phyloP scores from a whole-genome alignment of 37 sponge, comb jelly and placozoan species.

The Geodia barretti region DNA sequence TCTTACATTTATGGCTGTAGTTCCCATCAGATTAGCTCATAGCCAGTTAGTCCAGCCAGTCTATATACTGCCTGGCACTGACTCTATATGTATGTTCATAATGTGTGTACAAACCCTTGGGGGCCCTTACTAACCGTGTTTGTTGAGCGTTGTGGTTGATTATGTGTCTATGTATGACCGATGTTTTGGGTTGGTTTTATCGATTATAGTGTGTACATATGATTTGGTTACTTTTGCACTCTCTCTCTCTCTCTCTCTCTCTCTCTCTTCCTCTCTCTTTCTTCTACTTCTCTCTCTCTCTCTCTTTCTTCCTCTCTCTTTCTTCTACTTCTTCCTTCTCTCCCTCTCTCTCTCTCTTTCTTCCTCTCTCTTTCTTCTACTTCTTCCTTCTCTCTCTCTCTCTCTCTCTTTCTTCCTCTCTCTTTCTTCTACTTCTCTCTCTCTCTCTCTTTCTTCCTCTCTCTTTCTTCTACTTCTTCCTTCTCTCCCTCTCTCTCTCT shows the following conservation, averaged over 20 bases:
- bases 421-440: background rate
- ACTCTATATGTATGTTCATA: no score
- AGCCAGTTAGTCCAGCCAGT: no score
- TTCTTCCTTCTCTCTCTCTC: background rate
- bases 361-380: background rate
- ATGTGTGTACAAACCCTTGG: no score
- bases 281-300: background rate
- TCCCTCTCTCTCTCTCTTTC: background rate
- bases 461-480: background rate
- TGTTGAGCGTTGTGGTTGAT: no score
- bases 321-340: conserved; percentile 1
- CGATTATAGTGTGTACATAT: no score
- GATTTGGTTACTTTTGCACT: no score
- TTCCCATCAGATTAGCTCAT: no score
- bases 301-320: background rate
- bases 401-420: background rate
- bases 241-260: background rate
- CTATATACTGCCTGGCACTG: no score
- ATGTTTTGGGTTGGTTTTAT: no score
- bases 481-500: background rate
- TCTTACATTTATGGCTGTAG: no score
- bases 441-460: background rate
- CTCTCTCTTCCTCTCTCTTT: background rate
- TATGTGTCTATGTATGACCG: no score
- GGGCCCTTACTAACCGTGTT: no score